Base-by-base conservation (phyloP, 2,888 invertebrate genomes). In the Busseola fusca region DNA sequence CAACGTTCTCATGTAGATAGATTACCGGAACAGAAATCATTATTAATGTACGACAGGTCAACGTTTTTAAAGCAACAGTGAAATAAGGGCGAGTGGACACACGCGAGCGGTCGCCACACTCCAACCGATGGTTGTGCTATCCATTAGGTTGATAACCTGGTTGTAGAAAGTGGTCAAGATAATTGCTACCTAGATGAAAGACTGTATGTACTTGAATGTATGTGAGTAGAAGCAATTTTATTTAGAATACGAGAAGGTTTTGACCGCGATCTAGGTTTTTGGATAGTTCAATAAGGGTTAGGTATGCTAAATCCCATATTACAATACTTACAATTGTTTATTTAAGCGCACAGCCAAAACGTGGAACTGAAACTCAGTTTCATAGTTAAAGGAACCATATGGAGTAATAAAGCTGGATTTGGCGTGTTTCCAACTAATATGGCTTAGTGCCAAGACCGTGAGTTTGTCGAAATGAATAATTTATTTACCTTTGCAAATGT, bases 11-110 rank as follows among this genome's bases (percentile, higher is more conserved):
- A 18, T 9, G 0, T 40, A 25, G 16, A 27, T 0, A 40, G 30
- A 69, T 80, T 64, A 58, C n/a, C 52, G 80, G 54, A 63, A 57
- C 37, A 18, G 25, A 64, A 52, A 60, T 78, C 54, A 67, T 80
- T 69, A 80, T 34, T 68, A 52, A 81, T 81, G 62, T 30, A 77
- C n/a, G 54, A 25, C 50, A 59, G 78, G 79, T 82, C 82, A 82
- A 37, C n/a, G 68, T 58, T 48, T 64, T 54, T 14, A n/a, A n/a
- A 56, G 50, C 37, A 64, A 63, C 67, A 68, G 25, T 18, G 27
- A 42, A 76, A 76, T 76, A 69, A 57, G 66, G 68, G 27, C 67
- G 34, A 21, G 50, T 67, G 34, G 50, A 64, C n/a, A 58, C 78
- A 79, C 79, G 79, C 79, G 52, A 79, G 12, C 45, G 57, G 81